Evolutionary conservation across 2,888 invertebrate genomes (phyloP).

Genomic region (Andrena minutula): DNA sequence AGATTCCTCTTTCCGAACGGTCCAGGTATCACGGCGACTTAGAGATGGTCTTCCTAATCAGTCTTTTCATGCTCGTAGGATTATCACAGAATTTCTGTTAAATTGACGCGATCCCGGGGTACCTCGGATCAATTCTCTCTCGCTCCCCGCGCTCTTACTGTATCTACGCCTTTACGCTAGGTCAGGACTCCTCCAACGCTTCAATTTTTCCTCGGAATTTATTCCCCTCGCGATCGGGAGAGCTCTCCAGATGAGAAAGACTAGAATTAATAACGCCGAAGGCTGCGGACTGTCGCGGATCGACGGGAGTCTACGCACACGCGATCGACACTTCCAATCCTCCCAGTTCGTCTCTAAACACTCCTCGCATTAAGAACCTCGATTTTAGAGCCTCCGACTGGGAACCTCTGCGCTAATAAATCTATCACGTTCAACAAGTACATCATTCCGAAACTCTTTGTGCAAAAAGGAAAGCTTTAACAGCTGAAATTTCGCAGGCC

Average conservation of each 20-base stretch:
- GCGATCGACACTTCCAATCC: constrained; percentile 30
- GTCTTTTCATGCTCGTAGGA: constrained; percentile 66
- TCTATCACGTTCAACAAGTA: constrained; percentile 16
- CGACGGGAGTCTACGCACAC: constrained; percentile 40
- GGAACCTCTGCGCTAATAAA: constrained; percentile 15
- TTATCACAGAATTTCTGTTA: constrained; percentile 70
- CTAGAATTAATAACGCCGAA: constrained; percentile 66
- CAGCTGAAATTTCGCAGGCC: constrained; percentile 24
- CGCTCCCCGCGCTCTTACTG: constrained; percentile 33
- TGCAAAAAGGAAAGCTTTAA: not conserved
- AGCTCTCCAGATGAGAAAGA: constrained; percentile 66
- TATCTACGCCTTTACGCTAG: constrained; percentile 55
- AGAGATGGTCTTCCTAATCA: constrained; percentile 65
- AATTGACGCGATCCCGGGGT: constrained; percentile 69
- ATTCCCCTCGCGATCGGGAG: constrained; percentile 20
- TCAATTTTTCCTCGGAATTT: constrained; percentile 38
- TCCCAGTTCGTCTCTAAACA: not conserved
- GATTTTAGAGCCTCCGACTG: constrained; percentile 11
- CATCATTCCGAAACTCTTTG: not conserved
- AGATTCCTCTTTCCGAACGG: constrained; percentile 17
- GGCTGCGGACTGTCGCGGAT: constrained; percentile 50
- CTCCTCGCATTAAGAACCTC: not conserved
- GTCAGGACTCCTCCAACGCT: constrained; percentile 26
- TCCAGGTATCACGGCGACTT: constrained; percentile 38
- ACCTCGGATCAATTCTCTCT: constrained; percentile 12